Base-by-base conservation (phyloP, 2,113 vertebrate genomes). In the Lepisosteus oculatus region DNA sequence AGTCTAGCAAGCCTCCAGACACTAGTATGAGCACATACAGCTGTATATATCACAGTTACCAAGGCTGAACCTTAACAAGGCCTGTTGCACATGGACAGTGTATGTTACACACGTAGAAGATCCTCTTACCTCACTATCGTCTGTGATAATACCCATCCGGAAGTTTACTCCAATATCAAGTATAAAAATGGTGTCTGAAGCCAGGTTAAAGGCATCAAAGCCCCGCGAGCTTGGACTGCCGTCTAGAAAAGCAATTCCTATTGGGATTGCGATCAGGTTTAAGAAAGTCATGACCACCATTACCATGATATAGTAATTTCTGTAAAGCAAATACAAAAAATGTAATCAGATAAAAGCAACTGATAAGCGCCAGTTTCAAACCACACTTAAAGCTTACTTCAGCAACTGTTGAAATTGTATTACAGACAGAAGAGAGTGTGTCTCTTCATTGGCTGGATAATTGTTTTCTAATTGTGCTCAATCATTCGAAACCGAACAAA, bases 111-210 rank as follows among this genome's bases (percentile, higher is more conserved):
- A 29, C 29, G n/a, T n/a, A 59, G 44, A 45, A 9, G 15, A 17
- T 55, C 29, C 74, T 80, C 81, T 88, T 84, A 92, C 90, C 88
- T 92, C 87, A 47, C 81, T 81, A 64, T 92, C 87, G 72, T 90
- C 90, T 6, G 74, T 74, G 65, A 89, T 87, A 79, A 91, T 87
- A 67, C 90, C 89, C 83, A 89, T 90, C 0, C 89, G 81, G 71
- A 91, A 92, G 75, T 91, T 91, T 72, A 91, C 77, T n/a, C 84
- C 85, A 70, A 92, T 85, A 1, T 91, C 90, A 3, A 91, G 83
- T 12, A 90, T 81, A 76, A 89, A 91, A 43, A 91, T 73, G 0
- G 85, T 89, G 83, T 92, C 90, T 0, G 90, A 91, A 56, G 88
- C 87, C 65, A 92, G 86, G 3, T 90, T 92, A 62, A 91, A 92